Conservation (phyloP, 2,113 vertebrate genomes). For the Oostethus manadensis region DNA sequence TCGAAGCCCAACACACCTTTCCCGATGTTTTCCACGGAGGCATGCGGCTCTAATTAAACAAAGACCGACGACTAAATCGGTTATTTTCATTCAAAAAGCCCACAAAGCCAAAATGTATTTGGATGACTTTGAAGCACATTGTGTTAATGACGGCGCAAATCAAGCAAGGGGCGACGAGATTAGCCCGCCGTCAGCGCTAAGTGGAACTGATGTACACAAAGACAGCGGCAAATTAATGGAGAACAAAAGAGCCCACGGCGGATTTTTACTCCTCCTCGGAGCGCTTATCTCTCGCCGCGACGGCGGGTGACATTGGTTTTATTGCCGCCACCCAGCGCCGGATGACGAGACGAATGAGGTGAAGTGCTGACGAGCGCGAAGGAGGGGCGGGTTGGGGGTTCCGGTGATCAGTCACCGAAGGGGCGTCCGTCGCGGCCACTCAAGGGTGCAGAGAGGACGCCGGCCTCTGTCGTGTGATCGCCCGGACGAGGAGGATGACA, state of each 20-base stretch:
- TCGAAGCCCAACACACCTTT: conserved; percentile 39
- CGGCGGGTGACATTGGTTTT: conserved; percentile 70
- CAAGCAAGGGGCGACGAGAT: conserved; percentile 30
- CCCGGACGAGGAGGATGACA: conserved; percentile 33
- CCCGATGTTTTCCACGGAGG: conserved; percentile 49
- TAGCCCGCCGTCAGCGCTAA: conserved; percentile 35
- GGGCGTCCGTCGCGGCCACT: conserved; percentile 51
- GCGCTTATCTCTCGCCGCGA: conserved; percentile 55
- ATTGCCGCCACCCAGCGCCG: conserved; percentile 44
- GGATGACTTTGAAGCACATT: conserved; percentile 42
- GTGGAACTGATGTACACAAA: conserved; percentile 40
- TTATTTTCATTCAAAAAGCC: conserved; percentile 34
- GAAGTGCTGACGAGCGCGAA: conserved; percentile 62
- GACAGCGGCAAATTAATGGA: conserved; percentile 45
- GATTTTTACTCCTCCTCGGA: conserved; percentile 10
- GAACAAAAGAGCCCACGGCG: conserved; percentile 41
- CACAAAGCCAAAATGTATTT: conserved; percentile 22
- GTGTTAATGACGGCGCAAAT: conserved; percentile 38
- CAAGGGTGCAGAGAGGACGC: conserved; percentile 66
- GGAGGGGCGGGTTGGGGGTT: conserved; percentile 15
- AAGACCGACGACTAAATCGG: conserved; percentile 45
- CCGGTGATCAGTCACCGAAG: conserved; percentile 61
- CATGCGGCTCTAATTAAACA: conserved; percentile 51
- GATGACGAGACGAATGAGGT: conserved; percentile 49
- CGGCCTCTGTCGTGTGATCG: conserved; percentile 49